Evolutionary conservation across 2,888 invertebrate genomes (phyloP).

Genomic region (Catocala sponsa): DNA sequence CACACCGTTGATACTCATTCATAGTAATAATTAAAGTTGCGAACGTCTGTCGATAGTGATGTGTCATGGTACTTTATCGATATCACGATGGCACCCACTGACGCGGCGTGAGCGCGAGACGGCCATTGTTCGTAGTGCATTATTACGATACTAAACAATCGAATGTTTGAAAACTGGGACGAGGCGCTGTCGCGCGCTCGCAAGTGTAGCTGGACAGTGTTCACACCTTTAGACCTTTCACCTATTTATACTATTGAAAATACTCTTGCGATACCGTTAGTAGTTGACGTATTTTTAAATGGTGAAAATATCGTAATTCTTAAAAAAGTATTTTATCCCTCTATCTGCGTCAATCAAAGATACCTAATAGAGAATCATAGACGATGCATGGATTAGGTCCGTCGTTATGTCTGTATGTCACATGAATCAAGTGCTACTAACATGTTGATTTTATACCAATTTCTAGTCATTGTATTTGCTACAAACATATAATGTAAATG

Average conservation of each 20-base stretch:
- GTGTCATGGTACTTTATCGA: conserved; percentile 13
- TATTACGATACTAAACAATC: conserved; percentile 56
- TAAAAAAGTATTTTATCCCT: conserved; percentile 7
- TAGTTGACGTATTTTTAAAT: conserved; percentile 10
- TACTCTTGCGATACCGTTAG: conserved; percentile 22
- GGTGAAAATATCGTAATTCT: conserved; percentile 22
- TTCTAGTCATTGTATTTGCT: conserved; percentile 81
- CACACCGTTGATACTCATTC: conserved; percentile 25
- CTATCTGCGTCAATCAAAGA: background rate
- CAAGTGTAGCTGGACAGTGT: conserved; percentile 18
- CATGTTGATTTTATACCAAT: conserved; percentile 59
- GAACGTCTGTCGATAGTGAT: conserved; percentile 4
- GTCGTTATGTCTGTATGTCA: conserved; percentile 27
- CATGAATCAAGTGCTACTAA: conserved; percentile 41
- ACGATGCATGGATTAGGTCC: conserved; percentile 14
- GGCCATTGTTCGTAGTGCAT: conserved; percentile 45
- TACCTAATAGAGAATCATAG: background rate
- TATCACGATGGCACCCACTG: conserved; percentile 25
- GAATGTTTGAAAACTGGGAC: conserved; percentile 57
- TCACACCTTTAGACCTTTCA: conserved; percentile 39
- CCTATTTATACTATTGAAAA: conserved; percentile 25
- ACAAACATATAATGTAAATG: conserved; percentile 59
- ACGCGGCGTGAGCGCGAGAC: background rate
- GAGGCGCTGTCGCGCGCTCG: conserved; percentile 21
- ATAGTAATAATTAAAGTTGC: conserved; percentile 17